These are phyloP conservation scores for Aquatica leii DNA, from an alignment of 2,888 invertebrate species.

Conservation along the genomic window DNA sequence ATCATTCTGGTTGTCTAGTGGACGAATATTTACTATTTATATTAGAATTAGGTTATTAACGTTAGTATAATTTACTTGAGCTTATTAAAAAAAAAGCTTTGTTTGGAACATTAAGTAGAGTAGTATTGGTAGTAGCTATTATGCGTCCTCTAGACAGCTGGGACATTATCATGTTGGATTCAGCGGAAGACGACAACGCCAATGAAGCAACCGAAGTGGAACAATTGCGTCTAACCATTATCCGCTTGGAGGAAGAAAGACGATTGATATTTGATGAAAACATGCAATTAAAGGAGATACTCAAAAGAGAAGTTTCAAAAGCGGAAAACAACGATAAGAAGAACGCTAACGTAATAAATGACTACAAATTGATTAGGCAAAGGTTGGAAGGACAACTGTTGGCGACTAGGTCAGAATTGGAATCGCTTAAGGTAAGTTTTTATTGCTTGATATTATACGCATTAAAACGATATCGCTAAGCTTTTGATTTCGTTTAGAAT, in stretches of 20 bases:
- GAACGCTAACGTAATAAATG: slow-evolving; percentile 83
- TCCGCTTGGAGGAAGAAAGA: slow-evolving; percentile 74
- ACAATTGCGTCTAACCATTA: slow-evolving; percentile 64
- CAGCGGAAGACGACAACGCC: slow-evolving; percentile 68
- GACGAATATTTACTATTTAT: slow-evolving; percentile 8
- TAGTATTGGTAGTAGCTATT: slow-evolving; percentile 32
- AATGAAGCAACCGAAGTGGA: slow-evolving; percentile 68
- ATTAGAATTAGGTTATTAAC: not conserved
- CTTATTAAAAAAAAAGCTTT: slow-evolving; percentile 6
- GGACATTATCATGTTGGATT: slow-evolving; percentile 61
- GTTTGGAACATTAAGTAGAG: slow-evolving; percentile 23
- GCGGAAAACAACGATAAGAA: slow-evolving; percentile 76
- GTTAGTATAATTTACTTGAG: not conserved
- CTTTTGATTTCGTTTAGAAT: no score
- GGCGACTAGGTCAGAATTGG: slow-evolving; percentile 68
- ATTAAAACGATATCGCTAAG: not conserved
- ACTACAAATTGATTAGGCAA: slow-evolving; percentile 92
- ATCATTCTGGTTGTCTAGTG: slow-evolving; percentile 7
- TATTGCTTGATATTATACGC: slow-evolving; percentile 3
- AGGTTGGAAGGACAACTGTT: slow-evolving; percentile 84
- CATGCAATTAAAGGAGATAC: slow-evolving; percentile 75
- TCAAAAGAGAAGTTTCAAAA: slow-evolving; percentile 77
- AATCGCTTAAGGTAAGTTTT: slow-evolving; percentile 69
- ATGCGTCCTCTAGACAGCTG: slow-evolving; percentile 56
- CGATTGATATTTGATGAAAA: slow-evolving; percentile 61